These are phyloP conservation scores for Carapus acus DNA, from an alignment of 2,797 vertebrate genomes.

Conservation along the genomic window DNA sequence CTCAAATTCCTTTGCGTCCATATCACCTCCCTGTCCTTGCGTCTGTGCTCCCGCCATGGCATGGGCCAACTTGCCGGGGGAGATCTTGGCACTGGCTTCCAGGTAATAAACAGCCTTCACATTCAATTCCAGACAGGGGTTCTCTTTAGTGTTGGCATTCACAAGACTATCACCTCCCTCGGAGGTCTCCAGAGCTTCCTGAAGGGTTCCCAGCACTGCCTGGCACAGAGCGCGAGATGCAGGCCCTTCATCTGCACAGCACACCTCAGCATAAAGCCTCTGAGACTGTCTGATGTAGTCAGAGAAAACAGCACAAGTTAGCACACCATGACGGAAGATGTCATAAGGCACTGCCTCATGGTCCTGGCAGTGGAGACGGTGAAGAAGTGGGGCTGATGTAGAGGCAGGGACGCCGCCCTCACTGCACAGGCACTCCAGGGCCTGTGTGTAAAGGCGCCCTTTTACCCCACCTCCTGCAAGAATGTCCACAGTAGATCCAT, in stretches of 20 bases:
- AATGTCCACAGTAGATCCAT: slow-evolving; percentile 18
- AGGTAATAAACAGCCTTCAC: slow-evolving; percentile 73
- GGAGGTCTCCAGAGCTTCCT: slow-evolving; percentile 78
- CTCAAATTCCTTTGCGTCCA: slow-evolving; percentile 89
- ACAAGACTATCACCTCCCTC: slow-evolving; percentile 30
- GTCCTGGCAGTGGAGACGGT: slow-evolving; percentile 82
- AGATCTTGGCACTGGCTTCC: slow-evolving; percentile 86
- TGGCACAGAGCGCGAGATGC: slow-evolving; percentile 75
- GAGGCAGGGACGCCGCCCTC: slow-evolving; percentile 76
- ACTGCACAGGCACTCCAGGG: slow-evolving; percentile 79
- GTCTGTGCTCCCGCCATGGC: slow-evolving; percentile 77
- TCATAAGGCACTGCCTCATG: slow-evolving; percentile 88
- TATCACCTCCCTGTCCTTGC: slow-evolving; percentile 61
- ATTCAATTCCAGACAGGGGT: slow-evolving; percentile 66
- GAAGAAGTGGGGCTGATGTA: slow-evolving; percentile 75
- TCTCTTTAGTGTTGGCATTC: slow-evolving; percentile 52
- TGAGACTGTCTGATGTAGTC: slow-evolving; percentile 83
- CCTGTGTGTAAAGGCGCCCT: slow-evolving; percentile 82
- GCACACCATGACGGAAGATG: slow-evolving; percentile 85
- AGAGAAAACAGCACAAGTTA: slow-evolving; percentile 84
- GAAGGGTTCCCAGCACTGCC: slow-evolving; percentile 81
- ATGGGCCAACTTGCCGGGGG: slow-evolving; percentile 77
- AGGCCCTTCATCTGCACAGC: slow-evolving; percentile 56
- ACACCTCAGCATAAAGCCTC: slow-evolving; percentile 79
- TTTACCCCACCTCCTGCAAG: slow-evolving; percentile 69